These are phyloP conservation scores for Paragorgia papillata DNA, from an alignment of 92 coral and sea anemone species.

Conservation along the genomic window DNA sequence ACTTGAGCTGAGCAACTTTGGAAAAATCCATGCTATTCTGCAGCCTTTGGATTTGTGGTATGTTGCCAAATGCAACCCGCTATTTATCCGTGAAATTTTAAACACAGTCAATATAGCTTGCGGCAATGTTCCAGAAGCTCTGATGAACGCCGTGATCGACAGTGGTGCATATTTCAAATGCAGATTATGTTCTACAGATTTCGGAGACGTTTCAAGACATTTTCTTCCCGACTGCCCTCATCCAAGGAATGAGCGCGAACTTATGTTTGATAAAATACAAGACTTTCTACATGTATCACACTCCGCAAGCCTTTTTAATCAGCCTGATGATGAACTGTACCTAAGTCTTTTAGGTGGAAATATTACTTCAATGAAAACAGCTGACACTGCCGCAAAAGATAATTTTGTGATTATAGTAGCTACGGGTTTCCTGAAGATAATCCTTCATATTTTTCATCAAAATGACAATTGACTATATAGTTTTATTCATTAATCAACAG, in stretches of 20 bases:
- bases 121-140: neutral
- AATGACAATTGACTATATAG: neutral
- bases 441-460: neutral
- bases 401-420: neutral
- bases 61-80: neutral
- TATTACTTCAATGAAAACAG: neutral
- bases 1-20: neutral
- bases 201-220: neutral
- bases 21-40: neutral
- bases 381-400: neutral
- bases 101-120: neutral
- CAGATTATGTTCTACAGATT: neutral
- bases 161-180: neutral
- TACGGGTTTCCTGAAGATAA: neutral
- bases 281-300: neutral
- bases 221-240: neutral
- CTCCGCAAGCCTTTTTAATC: neutral
- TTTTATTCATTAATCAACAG: neutral
- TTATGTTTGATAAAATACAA: constrained; percentile 4
- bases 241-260: neutral
- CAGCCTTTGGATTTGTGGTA: neutral
- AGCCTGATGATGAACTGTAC: neutral
- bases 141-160: neutral
- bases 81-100: neutral
- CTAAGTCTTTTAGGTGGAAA: neutral